These are phyloP conservation scores for Phortica magna DNA, from an alignment of 2,888 invertebrate genomes.

Conservation along the genomic window DNA sequence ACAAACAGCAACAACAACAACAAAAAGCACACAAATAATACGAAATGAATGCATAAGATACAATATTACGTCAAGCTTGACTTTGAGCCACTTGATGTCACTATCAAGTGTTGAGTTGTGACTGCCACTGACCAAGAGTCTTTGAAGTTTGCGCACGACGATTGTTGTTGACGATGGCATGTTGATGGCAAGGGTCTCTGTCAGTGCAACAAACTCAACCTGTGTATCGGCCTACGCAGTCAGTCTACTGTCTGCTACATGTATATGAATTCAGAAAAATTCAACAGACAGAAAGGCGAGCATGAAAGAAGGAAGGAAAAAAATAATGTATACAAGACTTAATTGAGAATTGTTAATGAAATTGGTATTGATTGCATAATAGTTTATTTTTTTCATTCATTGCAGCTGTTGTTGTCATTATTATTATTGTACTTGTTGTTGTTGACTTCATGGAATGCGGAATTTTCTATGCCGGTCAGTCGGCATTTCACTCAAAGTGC, in stretches of 20 bases:
- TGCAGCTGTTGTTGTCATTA: background rate
- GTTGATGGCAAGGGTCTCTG: background rate
- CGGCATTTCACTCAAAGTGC: background rate
- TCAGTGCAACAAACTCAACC: background rate
- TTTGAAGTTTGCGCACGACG: conserved; percentile 6
- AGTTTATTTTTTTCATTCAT: background rate
- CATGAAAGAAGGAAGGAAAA: background rate
- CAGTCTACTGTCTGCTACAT: background rate
- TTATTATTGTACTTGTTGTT: background rate
- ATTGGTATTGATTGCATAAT: conserved; percentile 20
- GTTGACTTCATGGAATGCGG: conserved; percentile 26
- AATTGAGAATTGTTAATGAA: conserved; percentile 28
- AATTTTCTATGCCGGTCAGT: conserved; percentile 5
- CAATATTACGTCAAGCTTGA: conserved; percentile 19
- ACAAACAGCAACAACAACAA: background rate
- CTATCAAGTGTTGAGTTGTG: conserved; percentile 22
- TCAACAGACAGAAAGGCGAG: background rate
- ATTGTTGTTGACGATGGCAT: background rate
- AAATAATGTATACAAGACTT: conserved; percentile 5
- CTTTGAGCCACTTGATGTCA: conserved; percentile 21
- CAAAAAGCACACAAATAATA: background rate
- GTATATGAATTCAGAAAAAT: background rate
- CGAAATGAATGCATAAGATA: background rate
- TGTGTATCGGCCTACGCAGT: background rate
- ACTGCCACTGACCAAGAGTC: conserved; percentile 5